Percentiles rank a stretch among this genome's conserved stretches.
phyloP scores from a whole-genome alignment of 37 sponge, comb jelly and placozoan species.

The Beroe ovata region DNA sequence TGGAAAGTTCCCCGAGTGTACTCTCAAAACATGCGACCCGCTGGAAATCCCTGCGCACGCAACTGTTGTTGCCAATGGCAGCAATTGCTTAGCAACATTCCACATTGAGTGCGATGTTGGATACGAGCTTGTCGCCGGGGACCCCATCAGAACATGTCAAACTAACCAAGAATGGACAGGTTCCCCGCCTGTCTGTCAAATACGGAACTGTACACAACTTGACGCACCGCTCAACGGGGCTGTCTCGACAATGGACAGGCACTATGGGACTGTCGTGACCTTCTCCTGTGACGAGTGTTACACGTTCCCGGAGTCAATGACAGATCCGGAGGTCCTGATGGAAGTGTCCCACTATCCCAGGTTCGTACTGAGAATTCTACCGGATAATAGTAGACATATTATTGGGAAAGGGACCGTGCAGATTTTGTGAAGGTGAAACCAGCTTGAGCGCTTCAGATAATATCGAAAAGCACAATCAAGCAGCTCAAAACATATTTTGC shows the following conservation, averaged over 20 bases:
- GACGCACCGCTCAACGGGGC: background rate
- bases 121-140: conserved; percentile 44
- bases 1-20: conserved; percentile 24
- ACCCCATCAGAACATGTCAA: background rate
- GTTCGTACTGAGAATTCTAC: too few relatives aligned
- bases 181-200: conserved; percentile 12
- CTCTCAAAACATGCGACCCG: background rate
- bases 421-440: too few relatives aligned
- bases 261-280: conserved; percentile 50
- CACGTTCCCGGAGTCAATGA: conserved; percentile 12
- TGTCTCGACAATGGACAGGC: background rate
- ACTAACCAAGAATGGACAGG: conserved; percentile 17
- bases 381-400: too few relatives aligned
- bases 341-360: background rate
- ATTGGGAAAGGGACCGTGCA: conserved; percentile 1
- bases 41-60: background rate
- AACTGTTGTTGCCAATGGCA: background rate
- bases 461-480: too few relatives aligned
- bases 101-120: conserved; percentile 1
- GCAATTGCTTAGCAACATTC: background rate
- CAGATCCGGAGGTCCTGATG: background rate
- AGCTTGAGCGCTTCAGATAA: too few relatives aligned
- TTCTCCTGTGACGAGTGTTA: conserved; percentile 24
- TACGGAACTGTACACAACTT: conserved; percentile 36
- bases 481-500: too few relatives aligned